These are phyloP conservation scores for Hypselothyrea guttata DNA, from an alignment of 2,888 invertebrate species.

Conservation along the genomic window DNA sequence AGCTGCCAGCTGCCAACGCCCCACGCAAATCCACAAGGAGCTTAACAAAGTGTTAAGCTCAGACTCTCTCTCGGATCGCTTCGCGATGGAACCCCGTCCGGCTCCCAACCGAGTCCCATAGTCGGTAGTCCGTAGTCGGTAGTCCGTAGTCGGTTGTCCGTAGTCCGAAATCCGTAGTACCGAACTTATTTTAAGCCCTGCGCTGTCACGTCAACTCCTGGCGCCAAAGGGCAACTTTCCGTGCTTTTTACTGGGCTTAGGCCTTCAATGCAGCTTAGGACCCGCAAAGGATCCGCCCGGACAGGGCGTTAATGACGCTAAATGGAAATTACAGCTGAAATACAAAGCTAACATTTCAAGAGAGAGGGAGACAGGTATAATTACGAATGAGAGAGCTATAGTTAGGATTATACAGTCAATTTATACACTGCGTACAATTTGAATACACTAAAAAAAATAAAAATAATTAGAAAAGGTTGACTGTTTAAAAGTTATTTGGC, in stretches of 20 bases:
- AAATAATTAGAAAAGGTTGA: no score
- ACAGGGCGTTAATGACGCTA: slow-evolving; percentile 41
- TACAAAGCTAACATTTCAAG: background rate
- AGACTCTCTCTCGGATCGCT: slow-evolving; percentile 1
- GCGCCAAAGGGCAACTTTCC: slow-evolving; percentile 11
- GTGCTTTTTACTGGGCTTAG: slow-evolving; percentile 27
- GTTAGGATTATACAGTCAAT: slow-evolving; percentile 21
- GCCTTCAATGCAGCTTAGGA: slow-evolving; percentile 50
- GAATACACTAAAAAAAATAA: no score
- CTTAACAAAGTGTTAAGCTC: slow-evolving; percentile 66
- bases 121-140: background rate
- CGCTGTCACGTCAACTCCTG: no score
- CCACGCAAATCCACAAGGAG: slow-evolving; percentile 67
- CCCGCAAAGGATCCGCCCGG: slow-evolving; percentile 27
- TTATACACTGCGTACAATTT: no score
- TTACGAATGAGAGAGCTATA: background rate
- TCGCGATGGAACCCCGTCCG: background rate
- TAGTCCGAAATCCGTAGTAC: slow-evolving; percentile 1
- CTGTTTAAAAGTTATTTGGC: no score
- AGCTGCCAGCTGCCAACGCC: slow-evolving; percentile 16
- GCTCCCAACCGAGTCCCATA: no score
- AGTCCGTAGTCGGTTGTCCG: background rate
- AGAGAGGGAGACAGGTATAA: background rate
- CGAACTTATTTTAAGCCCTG: slow-evolving; percentile 36
- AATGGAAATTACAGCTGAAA: slow-evolving; percentile 40